phyloP scores from a whole-genome alignment of 2,113 vertebrate species.

The Orientallactaga bullata region DNA sequence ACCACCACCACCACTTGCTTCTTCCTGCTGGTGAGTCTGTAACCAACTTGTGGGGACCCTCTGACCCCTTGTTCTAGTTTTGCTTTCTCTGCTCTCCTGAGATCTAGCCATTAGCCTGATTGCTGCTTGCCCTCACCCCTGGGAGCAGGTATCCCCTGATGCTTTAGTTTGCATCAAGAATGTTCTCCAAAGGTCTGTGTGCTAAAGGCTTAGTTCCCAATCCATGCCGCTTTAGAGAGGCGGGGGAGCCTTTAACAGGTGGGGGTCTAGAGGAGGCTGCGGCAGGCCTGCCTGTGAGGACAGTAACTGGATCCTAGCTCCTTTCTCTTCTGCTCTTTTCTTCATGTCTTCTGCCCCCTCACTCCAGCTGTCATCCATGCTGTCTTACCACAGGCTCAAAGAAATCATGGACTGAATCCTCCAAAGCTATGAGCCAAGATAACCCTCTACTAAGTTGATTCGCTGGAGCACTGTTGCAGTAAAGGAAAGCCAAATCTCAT shows the following conservation, averaged over 20 bases:
- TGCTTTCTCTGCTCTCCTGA: not conserved
- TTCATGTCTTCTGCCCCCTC: not conserved
- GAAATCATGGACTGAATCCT: not conserved
- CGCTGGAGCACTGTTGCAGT: not conserved
- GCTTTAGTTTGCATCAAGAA: not conserved
- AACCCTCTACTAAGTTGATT: too few relatives aligned
- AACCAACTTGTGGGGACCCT: not conserved
- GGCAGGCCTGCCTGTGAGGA: too few relatives aligned
- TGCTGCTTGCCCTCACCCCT: not conserved
- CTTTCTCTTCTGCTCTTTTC: not conserved
- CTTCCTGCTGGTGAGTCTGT: not conserved
- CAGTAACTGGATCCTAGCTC: too few relatives aligned
- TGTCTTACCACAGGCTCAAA: not conserved
- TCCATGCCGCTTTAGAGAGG: too few relatives aligned
- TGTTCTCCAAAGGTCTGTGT: too few relatives aligned
- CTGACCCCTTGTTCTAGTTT: not conserved
- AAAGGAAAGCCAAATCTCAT: not conserved
- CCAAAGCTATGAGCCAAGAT: too few relatives aligned
- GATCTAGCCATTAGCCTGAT: not conserved
- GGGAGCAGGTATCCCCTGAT: not conserved
- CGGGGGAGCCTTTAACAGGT: not conserved
- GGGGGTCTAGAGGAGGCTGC: not conserved
- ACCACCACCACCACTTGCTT: not conserved
- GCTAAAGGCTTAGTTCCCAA: too few relatives aligned
- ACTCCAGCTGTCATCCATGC: not conserved